Evolutionary conservation across 2,113 vertebrate species (phyloP).

Genomic region (Erpornis zantholeuca): DNA sequence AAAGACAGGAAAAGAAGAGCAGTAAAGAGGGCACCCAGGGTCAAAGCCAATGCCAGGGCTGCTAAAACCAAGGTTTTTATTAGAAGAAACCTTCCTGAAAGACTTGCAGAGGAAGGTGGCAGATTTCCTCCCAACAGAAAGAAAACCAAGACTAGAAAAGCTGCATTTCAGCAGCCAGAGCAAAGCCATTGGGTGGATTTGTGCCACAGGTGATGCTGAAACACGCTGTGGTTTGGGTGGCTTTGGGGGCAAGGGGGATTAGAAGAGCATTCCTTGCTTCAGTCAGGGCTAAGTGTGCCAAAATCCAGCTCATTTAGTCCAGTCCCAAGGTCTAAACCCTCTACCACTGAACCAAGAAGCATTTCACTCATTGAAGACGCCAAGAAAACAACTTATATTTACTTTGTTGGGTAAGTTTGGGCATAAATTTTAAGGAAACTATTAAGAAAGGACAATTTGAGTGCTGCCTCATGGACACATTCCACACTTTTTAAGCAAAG

Average conservation of each 20-base stretch:
- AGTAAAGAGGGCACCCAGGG: conserved; percentile 1
- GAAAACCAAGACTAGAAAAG: background rate
- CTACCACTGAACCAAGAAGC: background rate
- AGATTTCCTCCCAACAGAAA: background rate
- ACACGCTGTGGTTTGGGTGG: fast-evolving
- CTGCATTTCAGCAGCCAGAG: fast-evolving
- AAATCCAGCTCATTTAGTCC: background rate
- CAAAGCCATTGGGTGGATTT: background rate
- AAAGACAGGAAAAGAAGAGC: background rate
- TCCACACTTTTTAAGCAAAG: background rate
- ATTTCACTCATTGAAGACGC: fast-evolving
- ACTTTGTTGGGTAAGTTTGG: background rate
- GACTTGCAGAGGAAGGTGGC: background rate
- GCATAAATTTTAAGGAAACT: background rate
- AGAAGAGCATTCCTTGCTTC: background rate
- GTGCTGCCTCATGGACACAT: background rate
- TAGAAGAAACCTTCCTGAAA: background rate
- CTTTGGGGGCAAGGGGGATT: background rate
- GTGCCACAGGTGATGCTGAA: background rate
- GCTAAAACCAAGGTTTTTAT: background rate
- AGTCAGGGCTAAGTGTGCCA: background rate
- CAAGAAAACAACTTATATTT: background rate
- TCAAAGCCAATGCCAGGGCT: background rate
- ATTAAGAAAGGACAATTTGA: background rate
- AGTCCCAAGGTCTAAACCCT: background rate